phyloP scores from a whole-genome alignment of 2,113 vertebrate species.

The Sapajus apella region DNA sequence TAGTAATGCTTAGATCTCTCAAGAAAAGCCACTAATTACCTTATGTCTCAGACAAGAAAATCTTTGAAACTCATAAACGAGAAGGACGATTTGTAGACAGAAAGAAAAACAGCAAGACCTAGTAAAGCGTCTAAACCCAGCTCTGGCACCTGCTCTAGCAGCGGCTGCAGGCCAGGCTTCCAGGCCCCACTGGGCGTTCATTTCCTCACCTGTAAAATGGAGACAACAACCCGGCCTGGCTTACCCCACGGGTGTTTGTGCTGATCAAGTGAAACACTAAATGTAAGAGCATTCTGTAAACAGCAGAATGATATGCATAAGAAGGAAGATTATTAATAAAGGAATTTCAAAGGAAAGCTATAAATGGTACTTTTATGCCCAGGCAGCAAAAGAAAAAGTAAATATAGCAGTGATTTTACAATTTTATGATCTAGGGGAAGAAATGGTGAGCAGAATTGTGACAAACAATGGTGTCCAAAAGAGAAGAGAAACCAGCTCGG shows the following conservation, averaged over 20 bases:
- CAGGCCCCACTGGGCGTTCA: neutral
- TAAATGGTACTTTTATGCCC: neutral
- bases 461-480: constrained; percentile 65
- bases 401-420: constrained; percentile 23
- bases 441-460: constrained; percentile 35
- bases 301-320: neutral
- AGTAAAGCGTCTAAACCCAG: neutral
- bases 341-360: constrained; percentile 44
- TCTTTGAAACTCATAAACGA: neutral
- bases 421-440: constrained; percentile 25
- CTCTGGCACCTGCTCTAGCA: neutral
- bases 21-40: constrained; percentile 28
- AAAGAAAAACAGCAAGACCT: neutral
- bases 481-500: constrained; percentile 75
- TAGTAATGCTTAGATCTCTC: neutral
- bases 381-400: constrained; percentile 42
- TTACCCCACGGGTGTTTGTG: neutral
- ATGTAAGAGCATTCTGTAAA: neutral
- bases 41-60: neutral
- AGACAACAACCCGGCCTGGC: neutral
- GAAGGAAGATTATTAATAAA: neutral
- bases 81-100: neutral
- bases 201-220: neutral
- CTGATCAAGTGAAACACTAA: neutral
- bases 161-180: neutral